Percentiles rank a stretch among this genome's conserved stretches.
phyloP scores from a whole-genome alignment of 2,888 invertebrate genomes.

The Chironomus tentans region DNA sequence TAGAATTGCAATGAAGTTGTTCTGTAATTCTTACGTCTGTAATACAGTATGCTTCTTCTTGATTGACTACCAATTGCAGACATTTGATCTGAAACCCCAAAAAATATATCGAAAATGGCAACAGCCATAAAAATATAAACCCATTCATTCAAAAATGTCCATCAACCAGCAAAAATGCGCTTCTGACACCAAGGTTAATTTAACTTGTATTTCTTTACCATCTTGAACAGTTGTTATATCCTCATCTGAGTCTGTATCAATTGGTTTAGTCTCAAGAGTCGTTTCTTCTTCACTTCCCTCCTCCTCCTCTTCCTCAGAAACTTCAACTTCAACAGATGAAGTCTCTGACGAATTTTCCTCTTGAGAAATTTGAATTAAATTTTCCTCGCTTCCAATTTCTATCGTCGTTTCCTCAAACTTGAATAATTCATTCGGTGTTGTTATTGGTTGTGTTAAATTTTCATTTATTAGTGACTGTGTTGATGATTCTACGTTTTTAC shows the following conservation, averaged over 20 bases:
- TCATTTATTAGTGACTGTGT: not conserved
- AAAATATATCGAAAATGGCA: no score
- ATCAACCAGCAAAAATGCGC: no score
- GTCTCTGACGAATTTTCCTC: not conserved
- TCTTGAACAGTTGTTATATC: not conserved
- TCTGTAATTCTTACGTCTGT: no score
- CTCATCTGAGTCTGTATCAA: not conserved
- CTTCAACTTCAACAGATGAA: not conserved
- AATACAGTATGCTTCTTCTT: no score
- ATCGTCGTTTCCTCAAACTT: constrained; percentile 10
- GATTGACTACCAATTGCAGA: no score
- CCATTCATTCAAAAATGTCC: no score
- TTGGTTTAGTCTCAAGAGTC: not conserved
- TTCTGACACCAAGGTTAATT: no score
- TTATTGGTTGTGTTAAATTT: constrained; percentile 1
- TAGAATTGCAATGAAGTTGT: no score
- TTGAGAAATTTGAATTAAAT: not conserved
- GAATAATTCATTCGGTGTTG: not conserved
- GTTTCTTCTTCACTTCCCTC: not conserved
- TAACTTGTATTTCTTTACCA: not conserved
- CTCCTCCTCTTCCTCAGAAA: not conserved
- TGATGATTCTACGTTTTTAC: not conserved
- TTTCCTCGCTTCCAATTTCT: not conserved
- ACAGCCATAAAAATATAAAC: no score
- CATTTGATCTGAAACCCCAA: no score